Conservation (phyloP, 2,888 invertebrate species). For the Amphiduros pacificus region DNA sequence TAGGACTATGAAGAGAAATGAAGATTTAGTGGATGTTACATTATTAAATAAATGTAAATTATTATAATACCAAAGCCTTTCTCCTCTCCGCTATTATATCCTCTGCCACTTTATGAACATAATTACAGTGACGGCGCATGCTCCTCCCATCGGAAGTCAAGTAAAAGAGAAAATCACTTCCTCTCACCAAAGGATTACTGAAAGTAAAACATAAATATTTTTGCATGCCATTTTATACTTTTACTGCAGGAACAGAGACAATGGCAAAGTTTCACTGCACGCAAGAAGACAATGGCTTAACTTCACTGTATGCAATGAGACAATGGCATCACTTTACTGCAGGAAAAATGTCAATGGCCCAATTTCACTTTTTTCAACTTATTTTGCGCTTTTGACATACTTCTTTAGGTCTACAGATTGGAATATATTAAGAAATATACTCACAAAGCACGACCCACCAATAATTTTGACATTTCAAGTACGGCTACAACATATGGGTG, state of each 20-base stretch:
- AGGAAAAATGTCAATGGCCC: no score
- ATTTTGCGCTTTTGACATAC: not conserved
- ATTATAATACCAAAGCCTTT: slow-evolving; percentile 40
- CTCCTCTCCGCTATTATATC: slow-evolving; percentile 43
- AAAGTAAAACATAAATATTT: not conserved
- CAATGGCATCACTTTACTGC: no score
- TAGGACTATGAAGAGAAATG: no score
- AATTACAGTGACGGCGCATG: slow-evolving; percentile 42
- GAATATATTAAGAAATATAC: not conserved
- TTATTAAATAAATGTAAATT: no score
- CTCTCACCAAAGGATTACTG: not conserved
- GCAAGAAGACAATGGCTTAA: no score
- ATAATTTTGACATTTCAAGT: not conserved
- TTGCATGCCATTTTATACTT: no score
- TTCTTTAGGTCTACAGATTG: not conserved
- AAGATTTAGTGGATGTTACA: no score
- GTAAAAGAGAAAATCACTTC: slow-evolving; percentile 31
- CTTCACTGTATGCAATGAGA: no score
- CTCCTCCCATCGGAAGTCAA: slow-evolving; percentile 36
- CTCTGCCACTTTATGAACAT: slow-evolving; percentile 46
- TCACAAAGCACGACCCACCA: not conserved
- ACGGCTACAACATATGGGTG: not conserved
- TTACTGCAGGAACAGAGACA: no score
- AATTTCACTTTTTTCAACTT: no score
- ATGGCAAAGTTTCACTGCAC: no score